phyloP scores from a whole-genome alignment of 2,113 vertebrate genomes.

The Merops nubicus region DNA sequence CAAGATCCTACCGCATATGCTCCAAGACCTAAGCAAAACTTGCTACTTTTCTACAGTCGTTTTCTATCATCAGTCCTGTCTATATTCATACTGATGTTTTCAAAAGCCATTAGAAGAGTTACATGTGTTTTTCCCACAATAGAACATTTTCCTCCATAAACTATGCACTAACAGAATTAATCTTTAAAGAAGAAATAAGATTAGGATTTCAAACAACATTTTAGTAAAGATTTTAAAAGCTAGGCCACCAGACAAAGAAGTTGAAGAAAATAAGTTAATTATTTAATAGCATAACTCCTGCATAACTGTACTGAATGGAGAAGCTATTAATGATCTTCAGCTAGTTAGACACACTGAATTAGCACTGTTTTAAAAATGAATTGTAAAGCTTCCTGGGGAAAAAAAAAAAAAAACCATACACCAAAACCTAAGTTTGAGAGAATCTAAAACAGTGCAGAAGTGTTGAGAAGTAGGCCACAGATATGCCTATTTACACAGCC shows the following conservation, averaged over 20 bases:
- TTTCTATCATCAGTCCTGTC: not conserved
- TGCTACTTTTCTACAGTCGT: not conserved
- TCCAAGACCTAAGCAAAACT: not conserved
- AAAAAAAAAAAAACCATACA: not conserved
- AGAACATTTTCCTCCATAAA: not conserved
- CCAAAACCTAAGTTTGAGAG: not conserved
- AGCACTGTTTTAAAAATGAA: constrained; percentile 1
- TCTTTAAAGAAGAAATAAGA: constrained; percentile 1
- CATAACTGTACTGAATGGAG: not conserved
- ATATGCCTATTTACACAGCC: not conserved
- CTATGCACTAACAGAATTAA: not conserved
- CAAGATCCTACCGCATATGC: not conserved
- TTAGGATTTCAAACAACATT: not conserved
- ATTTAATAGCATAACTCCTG: constrained; percentile 11
- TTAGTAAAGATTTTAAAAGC: not conserved
- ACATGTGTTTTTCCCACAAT: not conserved
- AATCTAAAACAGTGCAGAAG: not conserved
- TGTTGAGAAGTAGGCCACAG: constrained; percentile 8
- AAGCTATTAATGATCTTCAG: constrained; percentile 21
- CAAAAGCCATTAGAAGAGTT: not conserved
- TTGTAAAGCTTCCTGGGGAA: not conserved
- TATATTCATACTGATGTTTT: not conserved
- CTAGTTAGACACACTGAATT: constrained; percentile 32
- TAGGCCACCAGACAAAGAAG: not conserved
- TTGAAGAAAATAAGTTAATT: constrained; percentile 3